A percentile compares a stretch with the other conserved stretches of the same genome.
phyloP scores from a whole-genome alignment of 2,113 vertebrate species.

The Nesogale talazaci region DNA sequence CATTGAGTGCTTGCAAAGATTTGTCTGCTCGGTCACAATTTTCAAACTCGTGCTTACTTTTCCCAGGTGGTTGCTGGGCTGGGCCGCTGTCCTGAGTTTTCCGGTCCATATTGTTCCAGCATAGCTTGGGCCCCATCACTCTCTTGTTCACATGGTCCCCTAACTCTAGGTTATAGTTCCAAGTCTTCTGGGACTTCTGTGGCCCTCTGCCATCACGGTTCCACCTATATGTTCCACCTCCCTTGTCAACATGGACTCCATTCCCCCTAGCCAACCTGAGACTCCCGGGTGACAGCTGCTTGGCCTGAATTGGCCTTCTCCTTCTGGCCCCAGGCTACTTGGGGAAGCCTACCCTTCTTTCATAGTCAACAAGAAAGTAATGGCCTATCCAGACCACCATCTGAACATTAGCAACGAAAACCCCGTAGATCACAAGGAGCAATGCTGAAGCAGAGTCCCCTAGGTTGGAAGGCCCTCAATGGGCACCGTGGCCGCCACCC shows the following conservation, averaged over 20 bases:
- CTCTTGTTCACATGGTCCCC: neutral
- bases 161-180: neutral
- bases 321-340: too few species aligned
- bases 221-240: neutral
- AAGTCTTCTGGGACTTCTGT: neutral
- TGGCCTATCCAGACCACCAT: too few species aligned
- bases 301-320: neutral
- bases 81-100: neutral
- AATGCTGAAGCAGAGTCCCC: neutral
- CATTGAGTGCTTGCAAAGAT: neutral
- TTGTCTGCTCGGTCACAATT: neutral
- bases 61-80: neutral
- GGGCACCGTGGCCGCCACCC: neutral
- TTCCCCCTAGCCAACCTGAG: neutral
- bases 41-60: neutral
- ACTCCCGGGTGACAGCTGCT: neutral
- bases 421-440: neutral
- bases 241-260: neutral
- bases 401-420: neutral
- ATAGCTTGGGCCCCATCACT: neutral
- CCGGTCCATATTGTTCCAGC: neutral
- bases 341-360: too few species aligned
- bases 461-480: neutral
- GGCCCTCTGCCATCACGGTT: neutral
- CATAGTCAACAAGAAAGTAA: too few species aligned